phyloP scores from a whole-genome alignment of 2,888 invertebrate genomes.

The Eulithis testata region DNA sequence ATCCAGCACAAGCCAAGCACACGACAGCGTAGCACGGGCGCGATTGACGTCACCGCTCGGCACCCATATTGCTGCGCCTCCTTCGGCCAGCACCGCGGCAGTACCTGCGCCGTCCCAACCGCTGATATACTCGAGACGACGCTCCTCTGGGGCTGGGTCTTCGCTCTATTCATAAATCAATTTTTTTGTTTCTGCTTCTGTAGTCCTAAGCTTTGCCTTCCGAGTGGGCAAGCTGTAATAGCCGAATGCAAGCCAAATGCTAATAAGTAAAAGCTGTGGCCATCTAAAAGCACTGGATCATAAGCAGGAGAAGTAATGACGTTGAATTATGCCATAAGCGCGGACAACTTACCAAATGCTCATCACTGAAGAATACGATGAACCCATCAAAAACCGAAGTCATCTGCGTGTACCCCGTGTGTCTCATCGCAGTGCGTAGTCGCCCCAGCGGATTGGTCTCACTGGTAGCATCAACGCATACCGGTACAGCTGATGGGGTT shows the following conservation, averaged over 20 bases:
- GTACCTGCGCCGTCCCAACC: constrained; percentile 93
- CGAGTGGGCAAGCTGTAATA: too few relatives aligned
- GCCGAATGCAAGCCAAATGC: too few relatives aligned
- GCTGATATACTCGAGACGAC: constrained; percentile 90
- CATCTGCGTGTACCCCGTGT: constrained; percentile 65
- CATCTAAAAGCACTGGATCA: too few relatives aligned
- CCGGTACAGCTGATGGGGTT: constrained; percentile 49
- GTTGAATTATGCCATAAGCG: background rate
- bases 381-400: constrained; percentile 87
- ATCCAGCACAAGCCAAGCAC: constrained; percentile 95
- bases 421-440: constrained; percentile 81
- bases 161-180: constrained; percentile 85
- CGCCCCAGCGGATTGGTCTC: constrained; percentile 60
- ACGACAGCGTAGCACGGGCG: constrained; percentile 93
- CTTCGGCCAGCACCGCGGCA: constrained; percentile 89
- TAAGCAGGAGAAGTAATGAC: too few relatives aligned
- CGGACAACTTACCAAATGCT: constrained; percentile 87
- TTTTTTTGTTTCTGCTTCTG: too few relatives aligned
- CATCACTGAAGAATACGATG: constrained; percentile 91
- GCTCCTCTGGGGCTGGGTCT: constrained; percentile 90
- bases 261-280: too few relatives aligned
- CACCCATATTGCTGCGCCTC: constrained; percentile 94
- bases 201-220: too few relatives aligned
- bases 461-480: constrained; percentile 62
- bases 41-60: constrained; percentile 95